Percentiles rank a stretch among this genome's conserved stretches.
phyloP scores from a whole-genome alignment of 2,797 vertebrate species.

The Pitangus sulphuratus region DNA sequence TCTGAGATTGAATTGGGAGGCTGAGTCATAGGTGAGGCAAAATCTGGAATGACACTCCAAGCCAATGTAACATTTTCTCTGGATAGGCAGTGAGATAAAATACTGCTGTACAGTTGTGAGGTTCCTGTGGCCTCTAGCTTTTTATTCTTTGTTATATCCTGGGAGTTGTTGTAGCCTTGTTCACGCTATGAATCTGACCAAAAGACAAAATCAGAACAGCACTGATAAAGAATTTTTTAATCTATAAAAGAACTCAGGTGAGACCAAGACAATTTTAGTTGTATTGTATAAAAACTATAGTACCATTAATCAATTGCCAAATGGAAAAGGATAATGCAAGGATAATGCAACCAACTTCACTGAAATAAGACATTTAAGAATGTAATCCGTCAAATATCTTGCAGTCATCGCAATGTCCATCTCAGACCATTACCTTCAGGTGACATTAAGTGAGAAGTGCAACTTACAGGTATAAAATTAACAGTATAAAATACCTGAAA shows the following conservation, averaged over 20 bases:
- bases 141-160: neutral
- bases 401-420: neutral
- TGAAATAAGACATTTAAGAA: neutral
- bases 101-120: neutral
- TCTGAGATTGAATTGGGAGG: neutral
- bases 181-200: neutral
- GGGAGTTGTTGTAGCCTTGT: neutral
- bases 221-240: neutral
- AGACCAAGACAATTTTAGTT: neutral
- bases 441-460: neutral
- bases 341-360: neutral
- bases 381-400: neutral
- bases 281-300: neutral
- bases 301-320: neutral
- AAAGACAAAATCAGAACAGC: neutral
- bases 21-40: neutral
- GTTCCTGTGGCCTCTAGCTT: neutral
- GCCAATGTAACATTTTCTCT: neutral
- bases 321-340: neutral
- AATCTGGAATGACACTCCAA: neutral
- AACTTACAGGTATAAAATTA: neutral
- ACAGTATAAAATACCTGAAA: neutral
- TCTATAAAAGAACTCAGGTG: neutral
- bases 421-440: neutral
- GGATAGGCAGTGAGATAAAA: neutral